phyloP scores from a whole-genome alignment of 1,140 invertebrate species.

The Drosophila lacteicornis region DNA sequence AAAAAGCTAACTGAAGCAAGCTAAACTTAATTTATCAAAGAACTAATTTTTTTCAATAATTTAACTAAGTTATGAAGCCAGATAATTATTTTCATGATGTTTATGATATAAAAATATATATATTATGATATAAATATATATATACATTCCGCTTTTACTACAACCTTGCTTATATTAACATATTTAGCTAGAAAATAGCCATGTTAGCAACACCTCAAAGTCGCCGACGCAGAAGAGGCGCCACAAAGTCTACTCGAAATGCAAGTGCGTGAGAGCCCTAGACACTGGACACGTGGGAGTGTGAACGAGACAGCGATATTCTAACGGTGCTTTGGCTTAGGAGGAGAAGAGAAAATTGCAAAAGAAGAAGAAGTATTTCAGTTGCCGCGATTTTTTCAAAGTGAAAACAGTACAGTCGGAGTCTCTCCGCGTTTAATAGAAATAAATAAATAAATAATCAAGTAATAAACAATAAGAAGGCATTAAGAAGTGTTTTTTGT shows the following conservation, averaged over 20 bases:
- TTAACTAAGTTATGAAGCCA: too few relatives aligned
- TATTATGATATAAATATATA: too few relatives aligned
- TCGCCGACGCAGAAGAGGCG: neutral
- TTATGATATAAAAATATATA: too few relatives aligned
- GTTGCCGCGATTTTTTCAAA: neutral
- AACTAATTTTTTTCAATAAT: neutral
- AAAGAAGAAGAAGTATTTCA: neutral
- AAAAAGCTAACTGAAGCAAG: neutral
- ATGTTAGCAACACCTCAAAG: neutral
- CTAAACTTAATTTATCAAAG: neutral
- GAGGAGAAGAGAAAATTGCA: neutral
- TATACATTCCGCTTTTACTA: too few relatives aligned
- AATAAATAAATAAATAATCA: too few relatives aligned
- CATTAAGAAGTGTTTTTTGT: too few relatives aligned
- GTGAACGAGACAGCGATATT: neutral
- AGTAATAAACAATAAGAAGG: too few relatives aligned
- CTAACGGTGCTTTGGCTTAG: slow-evolving; percentile 4
- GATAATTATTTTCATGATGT: too few relatives aligned
- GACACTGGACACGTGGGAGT: neutral
- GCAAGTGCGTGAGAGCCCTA: neutral
- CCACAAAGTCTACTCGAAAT: neutral
- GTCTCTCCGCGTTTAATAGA: too few relatives aligned
- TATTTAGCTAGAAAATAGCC: neutral
- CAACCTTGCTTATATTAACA: neutral
- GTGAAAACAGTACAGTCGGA: too few relatives aligned